Percentiles rank a stretch among this genome's conserved stretches.
Evolutionary conservation across 2,797 vertebrate genomes (phyloP).

Genomic region (Vespertilio murinus): DNA sequence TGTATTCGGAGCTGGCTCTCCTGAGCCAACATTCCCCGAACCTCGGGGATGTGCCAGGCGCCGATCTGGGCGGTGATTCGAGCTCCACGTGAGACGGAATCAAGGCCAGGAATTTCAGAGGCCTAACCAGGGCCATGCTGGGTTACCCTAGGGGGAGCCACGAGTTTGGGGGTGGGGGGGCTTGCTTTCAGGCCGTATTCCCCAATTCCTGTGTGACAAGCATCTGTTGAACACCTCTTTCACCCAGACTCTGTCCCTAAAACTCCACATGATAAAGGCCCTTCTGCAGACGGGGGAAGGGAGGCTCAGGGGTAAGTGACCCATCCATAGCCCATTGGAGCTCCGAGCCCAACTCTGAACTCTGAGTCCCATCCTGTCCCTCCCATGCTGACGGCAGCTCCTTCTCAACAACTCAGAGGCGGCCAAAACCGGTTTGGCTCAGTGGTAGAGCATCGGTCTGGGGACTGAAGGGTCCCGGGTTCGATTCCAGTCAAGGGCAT

Average conservation of each 20-base stretch:
- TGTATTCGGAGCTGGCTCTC: accelerated
- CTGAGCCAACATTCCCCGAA: not conserved
- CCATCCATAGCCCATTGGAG: not conserved
- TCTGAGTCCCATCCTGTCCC: not conserved
- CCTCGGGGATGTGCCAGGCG: not conserved
- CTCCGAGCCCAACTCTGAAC: not conserved
- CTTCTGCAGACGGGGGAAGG: not conserved
- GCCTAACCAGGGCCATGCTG: not conserved
- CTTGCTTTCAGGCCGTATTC: not conserved
- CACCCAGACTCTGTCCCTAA: not conserved
- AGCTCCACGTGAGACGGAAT: not conserved
- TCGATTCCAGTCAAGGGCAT: too few relatives aligned
- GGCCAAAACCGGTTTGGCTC: too few relatives aligned
- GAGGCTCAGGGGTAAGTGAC: not conserved
- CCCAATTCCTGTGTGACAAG: not conserved
- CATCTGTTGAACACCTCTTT: not conserved
- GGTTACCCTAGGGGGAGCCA: not conserved
- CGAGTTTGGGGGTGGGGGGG: accelerated
- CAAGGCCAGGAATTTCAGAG: not conserved
- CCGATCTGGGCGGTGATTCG: not conserved
- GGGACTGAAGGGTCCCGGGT: too few relatives aligned
- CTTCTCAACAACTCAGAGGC: not conserved
- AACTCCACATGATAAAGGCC: not conserved
- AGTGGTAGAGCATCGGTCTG: too few relatives aligned
- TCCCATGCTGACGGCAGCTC: not conserved